Conservation (phyloP, 2,797 vertebrate genomes). For the Hozukius guyotensis region DNA sequence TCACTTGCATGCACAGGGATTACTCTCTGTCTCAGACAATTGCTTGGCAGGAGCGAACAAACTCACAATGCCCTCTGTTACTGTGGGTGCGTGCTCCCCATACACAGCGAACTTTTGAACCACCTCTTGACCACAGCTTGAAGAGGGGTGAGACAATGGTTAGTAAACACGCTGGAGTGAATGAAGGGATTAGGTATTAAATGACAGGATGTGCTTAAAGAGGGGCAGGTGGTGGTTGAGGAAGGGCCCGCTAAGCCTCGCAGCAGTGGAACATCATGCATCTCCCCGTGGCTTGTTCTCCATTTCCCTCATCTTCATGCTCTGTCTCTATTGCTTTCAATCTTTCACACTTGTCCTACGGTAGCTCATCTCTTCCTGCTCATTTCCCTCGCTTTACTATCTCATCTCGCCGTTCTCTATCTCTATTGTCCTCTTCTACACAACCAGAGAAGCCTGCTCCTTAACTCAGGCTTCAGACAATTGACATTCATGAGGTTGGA, state of each 20-base stretch:
- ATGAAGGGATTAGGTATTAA: conserved; percentile 86
- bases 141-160: conserved; percentile 79
- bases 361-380: conserved; percentile 45
- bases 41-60: conserved; percentile 65
- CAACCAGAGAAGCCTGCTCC: conserved; percentile 80
- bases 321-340: conserved; percentile 38
- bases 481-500: conserved; percentile 87
- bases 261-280: conserved; percentile 69
- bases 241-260: conserved; percentile 74
- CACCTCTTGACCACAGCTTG: conserved; percentile 82
- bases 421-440: conserved; percentile 73
- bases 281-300: conserved; percentile 18
- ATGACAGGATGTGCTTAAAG: conserved; percentile 82
- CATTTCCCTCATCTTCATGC: conserved; percentile 41
- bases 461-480: conserved; percentile 76
- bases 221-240: conserved; percentile 80
- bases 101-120: conserved; percentile 84
- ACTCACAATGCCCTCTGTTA: conserved; percentile 68
- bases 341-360: conserved; percentile 49
- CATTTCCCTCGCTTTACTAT: conserved; percentile 41
- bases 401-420: conserved; percentile 47
- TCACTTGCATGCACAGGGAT: conserved; percentile 31
- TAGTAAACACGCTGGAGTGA: conserved; percentile 76
- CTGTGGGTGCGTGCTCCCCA: conserved; percentile 60
- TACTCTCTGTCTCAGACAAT: conserved; percentile 61